Evolutionary conservation across 2,797 vertebrate species (phyloP).

Genomic region (Anguilla anguilla): DNA sequence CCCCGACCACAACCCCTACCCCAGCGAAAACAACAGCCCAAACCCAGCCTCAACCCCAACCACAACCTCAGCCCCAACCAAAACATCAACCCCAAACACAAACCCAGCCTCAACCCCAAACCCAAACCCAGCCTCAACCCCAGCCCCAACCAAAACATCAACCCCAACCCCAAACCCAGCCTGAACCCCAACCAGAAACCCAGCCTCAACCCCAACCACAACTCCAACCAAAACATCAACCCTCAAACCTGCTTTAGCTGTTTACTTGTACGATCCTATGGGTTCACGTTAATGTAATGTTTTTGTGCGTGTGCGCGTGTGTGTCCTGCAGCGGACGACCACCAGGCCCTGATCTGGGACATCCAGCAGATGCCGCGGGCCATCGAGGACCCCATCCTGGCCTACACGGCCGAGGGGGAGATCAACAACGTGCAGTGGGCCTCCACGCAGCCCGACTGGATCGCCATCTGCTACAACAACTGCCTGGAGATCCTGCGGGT

Average conservation of each 20-base stretch:
- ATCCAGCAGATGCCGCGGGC: conserved; percentile 99
- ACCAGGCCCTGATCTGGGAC: conserved; percentile 99
- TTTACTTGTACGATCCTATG: too few relatives aligned
- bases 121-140: too few relatives aligned
- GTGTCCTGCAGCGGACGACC: conserved; percentile 86
- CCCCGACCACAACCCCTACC: too few relatives aligned
- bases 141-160: neutral
- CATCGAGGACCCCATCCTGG: conserved; percentile 97
- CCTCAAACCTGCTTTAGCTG: too few relatives aligned
- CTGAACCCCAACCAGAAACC: neutral
- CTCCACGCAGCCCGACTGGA: conserved; percentile 90
- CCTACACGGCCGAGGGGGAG: conserved; percentile 96
- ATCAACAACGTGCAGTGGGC: conserved; percentile 99
- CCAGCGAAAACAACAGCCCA: too few relatives aligned
- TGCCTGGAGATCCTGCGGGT: conserved; percentile 97
- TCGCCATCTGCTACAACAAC: conserved; percentile 98
- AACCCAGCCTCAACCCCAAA: neutral
- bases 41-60: too few relatives aligned
- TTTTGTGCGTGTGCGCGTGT: too few relatives aligned
- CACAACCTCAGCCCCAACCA: too few relatives aligned
- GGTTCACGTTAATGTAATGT: too few relatives aligned
- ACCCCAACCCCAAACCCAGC: neutral
- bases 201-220: too few relatives aligned
- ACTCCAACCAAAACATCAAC: too few relatives aligned
- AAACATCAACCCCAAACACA: neutral